Conservation (phyloP, 2,113 vertebrate genomes). For the Lanius ludovicianus region DNA sequence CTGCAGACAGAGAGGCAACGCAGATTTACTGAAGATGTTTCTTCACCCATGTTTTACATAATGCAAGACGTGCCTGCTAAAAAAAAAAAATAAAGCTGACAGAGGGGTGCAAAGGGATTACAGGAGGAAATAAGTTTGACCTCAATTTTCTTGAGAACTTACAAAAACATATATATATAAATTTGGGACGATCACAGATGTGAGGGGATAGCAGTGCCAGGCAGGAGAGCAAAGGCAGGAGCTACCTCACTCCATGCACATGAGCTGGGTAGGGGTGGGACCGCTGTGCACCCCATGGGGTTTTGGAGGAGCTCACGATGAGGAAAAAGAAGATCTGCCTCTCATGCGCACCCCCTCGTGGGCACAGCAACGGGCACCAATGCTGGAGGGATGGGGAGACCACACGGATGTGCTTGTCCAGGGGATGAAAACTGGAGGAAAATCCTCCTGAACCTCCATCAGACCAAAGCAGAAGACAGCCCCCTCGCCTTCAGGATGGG, state of each 20-base stretch:
- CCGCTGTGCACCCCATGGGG: not conserved
- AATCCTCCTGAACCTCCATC: not conserved
- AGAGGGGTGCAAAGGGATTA: not conserved
- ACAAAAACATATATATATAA: not conserved
- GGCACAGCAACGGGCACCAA: not conserved
- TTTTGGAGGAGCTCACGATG: not conserved
- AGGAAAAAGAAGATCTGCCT: not conserved
- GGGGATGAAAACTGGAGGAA: not conserved
- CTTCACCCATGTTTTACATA: slow-evolving; percentile 52
- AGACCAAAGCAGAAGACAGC: not conserved
- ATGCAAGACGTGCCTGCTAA: not conserved
- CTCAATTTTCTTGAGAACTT: slow-evolving; percentile 69
- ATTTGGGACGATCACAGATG: slow-evolving; percentile 11
- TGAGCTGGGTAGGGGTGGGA: not conserved
- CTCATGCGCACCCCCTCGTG: slow-evolving; percentile 6
- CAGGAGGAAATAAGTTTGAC: slow-evolving; percentile 62
- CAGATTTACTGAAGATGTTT: slow-evolving; percentile 10
- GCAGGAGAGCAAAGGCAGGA: not conserved
- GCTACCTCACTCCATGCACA: rapidly evolving
- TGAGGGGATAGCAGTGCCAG: not conserved
- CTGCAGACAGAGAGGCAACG: slow-evolving; percentile 52
- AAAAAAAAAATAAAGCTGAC: not conserved
- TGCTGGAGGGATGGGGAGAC: not conserved
- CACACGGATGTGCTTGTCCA: not conserved
- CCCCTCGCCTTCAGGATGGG: not conserved